A percentile compares a stretch with the other conserved stretches of the same genome.
phyloP scores from a whole-genome alignment of 2,113 vertebrate species.

The Phyllopteryx taeniolatus region DNA sequence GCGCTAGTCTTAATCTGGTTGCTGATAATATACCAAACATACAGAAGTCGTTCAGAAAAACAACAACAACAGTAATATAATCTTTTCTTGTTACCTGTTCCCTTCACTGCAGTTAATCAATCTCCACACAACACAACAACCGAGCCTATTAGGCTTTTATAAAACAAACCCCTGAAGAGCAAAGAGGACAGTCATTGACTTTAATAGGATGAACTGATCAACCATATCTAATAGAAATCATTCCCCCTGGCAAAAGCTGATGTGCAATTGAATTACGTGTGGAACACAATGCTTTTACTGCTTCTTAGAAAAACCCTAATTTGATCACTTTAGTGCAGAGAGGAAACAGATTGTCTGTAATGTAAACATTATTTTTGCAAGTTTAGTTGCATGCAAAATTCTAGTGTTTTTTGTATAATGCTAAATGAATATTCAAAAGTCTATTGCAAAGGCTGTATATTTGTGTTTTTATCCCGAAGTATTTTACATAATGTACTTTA shows the following conservation, averaged over 20 bases:
- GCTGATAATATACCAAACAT: slow-evolving; percentile 22
- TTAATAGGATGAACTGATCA: slow-evolving; percentile 81
- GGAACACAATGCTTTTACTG: slow-evolving; percentile 80
- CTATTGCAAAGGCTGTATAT: background rate
- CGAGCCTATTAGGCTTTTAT: slow-evolving; percentile 76
- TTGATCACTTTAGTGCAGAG: slow-evolving; percentile 73
- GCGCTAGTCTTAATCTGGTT: background rate
- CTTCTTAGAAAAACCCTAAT: slow-evolving; percentile 83
- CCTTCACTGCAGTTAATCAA: slow-evolving; percentile 70
- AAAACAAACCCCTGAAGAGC: slow-evolving; percentile 75
- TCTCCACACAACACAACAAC: slow-evolving; percentile 70
- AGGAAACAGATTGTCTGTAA: slow-evolving; percentile 74
- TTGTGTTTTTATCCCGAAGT: background rate
- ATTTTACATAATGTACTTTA: background rate
- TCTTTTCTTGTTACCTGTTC: slow-evolving; percentile 56
- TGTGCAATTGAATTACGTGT: slow-evolving; percentile 75
- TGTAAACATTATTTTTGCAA: slow-evolving; percentile 63
- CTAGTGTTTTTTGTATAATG: background rate
- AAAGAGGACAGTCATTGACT: slow-evolving; percentile 80
- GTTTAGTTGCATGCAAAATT: slow-evolving; percentile 45
- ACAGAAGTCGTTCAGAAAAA: slow-evolving; percentile 26
- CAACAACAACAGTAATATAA: slow-evolving; percentile 54
- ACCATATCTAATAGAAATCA: slow-evolving; percentile 82
- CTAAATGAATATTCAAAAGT: background rate
- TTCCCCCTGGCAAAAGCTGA: slow-evolving; percentile 77